A percentile compares a stretch with the other conserved stretches of the same genome.
Evolutionary conservation across 1,140 invertebrate species (phyloP).

Genomic region (Drosophila tani): DNA sequence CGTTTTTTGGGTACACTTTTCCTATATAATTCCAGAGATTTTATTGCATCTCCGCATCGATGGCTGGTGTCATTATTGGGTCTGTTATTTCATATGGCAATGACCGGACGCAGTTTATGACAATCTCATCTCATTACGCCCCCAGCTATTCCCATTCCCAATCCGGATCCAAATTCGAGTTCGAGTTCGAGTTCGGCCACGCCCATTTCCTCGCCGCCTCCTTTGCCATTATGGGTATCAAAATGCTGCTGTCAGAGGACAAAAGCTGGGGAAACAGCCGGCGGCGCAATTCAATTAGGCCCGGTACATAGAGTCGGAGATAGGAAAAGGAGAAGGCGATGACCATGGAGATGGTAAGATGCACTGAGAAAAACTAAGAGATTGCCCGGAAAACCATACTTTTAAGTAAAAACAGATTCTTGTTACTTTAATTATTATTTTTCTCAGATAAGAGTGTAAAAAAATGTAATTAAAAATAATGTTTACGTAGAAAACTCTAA

Average conservation of each 20-base stretch:
- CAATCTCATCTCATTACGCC: conserved; percentile 50
- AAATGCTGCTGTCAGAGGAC: conserved; percentile 66
- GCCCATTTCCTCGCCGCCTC: conserved; percentile 6
- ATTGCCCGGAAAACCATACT: no score
- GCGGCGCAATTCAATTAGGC: conserved; percentile 72
- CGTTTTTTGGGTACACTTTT: no score
- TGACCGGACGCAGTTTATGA: conserved; percentile 39
- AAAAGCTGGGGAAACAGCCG: conserved; percentile 60
- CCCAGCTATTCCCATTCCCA: neutral
- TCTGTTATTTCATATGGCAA: conserved; percentile 23
- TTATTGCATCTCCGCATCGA: conserved; percentile 23
- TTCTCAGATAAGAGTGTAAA: no score
- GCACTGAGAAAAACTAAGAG: neutral
- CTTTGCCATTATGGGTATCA: conserved; percentile 37
- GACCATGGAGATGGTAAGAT: neutral
- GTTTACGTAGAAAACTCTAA: no score
- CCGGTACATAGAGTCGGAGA: conserved; percentile 28
- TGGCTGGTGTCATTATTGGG: conserved; percentile 15
- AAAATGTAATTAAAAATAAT: neutral
- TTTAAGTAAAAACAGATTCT: no score
- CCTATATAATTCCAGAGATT: neutral
- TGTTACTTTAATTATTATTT: no score
- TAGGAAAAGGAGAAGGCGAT: conserved; percentile 1
- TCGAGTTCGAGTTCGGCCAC: conserved; percentile 3
- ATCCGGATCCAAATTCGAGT: conserved; percentile 4